Evolutionary conservation across 2,888 invertebrate species (phyloP).

Genomic region (Blastobasis lacticolella): DNA sequence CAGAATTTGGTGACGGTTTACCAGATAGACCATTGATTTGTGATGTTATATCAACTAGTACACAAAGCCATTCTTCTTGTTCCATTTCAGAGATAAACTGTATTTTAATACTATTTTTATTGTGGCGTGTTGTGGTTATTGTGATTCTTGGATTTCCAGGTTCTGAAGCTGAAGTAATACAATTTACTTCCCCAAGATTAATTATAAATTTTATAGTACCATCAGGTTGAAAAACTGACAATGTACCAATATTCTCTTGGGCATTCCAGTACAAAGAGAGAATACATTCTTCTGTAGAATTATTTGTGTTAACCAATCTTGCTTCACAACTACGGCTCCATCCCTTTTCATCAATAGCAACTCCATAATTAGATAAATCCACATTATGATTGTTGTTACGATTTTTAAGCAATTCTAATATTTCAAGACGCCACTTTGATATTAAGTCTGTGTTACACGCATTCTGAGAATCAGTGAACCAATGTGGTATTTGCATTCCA

Average conservation of each 20-base stretch:
- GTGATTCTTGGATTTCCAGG: slow-evolving; percentile 85
- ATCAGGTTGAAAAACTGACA: slow-evolving; percentile 85
- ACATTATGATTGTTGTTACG: slow-evolving; percentile 65
- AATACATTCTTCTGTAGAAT: slow-evolving; percentile 81
- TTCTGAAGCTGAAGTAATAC: slow-evolving; percentile 85
- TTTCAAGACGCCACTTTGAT: slow-evolving; percentile 83
- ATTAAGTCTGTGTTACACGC: slow-evolving; percentile 76
- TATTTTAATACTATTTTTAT: slow-evolving; percentile 77
- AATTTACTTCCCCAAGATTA: slow-evolving; percentile 84
- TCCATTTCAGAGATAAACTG: slow-evolving; percentile 88
- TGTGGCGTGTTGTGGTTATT: slow-evolving; percentile 80
- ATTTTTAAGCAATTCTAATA: slow-evolving; percentile 79
- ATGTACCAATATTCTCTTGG: slow-evolving; percentile 80
- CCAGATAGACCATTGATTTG: slow-evolving; percentile 82
- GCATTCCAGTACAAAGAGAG: slow-evolving; percentile 89
- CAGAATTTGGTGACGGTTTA: slow-evolving; percentile 79
- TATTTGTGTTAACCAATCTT: slow-evolving; percentile 74
- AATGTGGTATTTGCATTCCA: slow-evolving; percentile 83
- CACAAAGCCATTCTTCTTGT: slow-evolving; percentile 91
- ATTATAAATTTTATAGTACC: slow-evolving; percentile 83
- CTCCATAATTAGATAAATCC: slow-evolving; percentile 78
- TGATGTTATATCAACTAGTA: slow-evolving; percentile 84
- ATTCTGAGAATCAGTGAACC: slow-evolving; percentile 79
- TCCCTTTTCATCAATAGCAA: slow-evolving; percentile 88
- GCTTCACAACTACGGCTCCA: slow-evolving; percentile 91